These are phyloP conservation scores for Megaptera novaeangliae DNA, from an alignment of 2,113 vertebrate species.

Conservation along the genomic window DNA sequence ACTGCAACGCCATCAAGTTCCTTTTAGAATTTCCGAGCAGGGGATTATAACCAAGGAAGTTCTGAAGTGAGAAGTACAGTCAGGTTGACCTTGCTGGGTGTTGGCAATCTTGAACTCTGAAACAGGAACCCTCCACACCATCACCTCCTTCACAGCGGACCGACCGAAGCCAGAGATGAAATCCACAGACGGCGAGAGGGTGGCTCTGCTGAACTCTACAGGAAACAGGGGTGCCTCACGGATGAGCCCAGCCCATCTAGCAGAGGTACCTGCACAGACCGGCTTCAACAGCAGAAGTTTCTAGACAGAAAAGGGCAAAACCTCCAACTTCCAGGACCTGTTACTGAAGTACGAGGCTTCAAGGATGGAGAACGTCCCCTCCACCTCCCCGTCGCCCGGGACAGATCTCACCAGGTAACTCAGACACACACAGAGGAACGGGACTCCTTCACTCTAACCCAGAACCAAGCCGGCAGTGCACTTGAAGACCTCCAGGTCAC, in stretches of 20 bases:
- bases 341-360: accelerated
- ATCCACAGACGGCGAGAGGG: accelerated
- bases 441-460: too few species aligned
- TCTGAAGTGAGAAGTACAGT: accelerated
- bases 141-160: too few species aligned
- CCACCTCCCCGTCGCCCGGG: accelerated
- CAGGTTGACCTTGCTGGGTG: accelerated
- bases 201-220: accelerated
- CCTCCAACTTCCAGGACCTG: neutral
- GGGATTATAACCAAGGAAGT: neutral
- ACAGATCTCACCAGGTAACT: neutral
- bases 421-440: too few species aligned
- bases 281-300: too few species aligned
- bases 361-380: neutral
- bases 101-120: accelerated
- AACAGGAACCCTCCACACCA: accelerated
- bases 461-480: accelerated
- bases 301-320: neutral
- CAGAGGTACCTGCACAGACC: accelerated
- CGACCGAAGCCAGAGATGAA: accelerated
- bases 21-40: neutral
- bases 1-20: neutral
- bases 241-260: too few species aligned
- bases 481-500: accelerated
- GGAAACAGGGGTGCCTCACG: accelerated